Evolutionary conservation across 2,888 invertebrate species (phyloP), one percentile per base, ranked within the genome.

Genomic region (Philonicus albiceps): DNA sequence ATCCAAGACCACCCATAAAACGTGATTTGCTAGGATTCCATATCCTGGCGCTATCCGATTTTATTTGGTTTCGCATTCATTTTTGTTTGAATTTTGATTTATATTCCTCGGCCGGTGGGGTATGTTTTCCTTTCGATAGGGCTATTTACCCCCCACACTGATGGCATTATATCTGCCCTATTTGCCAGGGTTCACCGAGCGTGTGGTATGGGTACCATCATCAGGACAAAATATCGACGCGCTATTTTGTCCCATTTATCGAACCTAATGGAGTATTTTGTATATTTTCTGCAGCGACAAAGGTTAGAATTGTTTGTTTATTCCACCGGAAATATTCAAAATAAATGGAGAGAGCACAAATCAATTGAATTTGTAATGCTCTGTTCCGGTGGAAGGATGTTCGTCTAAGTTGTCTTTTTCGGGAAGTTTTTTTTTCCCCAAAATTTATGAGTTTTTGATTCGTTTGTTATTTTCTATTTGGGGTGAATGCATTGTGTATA

Each of bases 321-420:
- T 83, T 83, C 64, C 83, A 83, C 83, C 83, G 83, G 83, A 83
- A 83, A 72, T 72, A 83, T 83, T 72, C 83, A 37, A 64, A 83
- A 83, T 72, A 83, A 83, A 83, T 83, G 83, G 83, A 83, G 83
- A 83, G 83, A 55, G 55, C 83, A 83, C 72, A 83, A 83, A 83
- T 83, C 83, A 83, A 83, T 83, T 83, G 83, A 72, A 83, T 83
- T 83, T 83, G 83, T 72, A 64, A 64, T 83, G 83, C 49, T 83
- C 40, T 13, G 64, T 83, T 83, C 83, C 83, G 83, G 83, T 83
- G 83, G 83, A 72, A 80, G 83, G 83, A 83, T 83, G 53, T 27
- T 22, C 80, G 11, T 80, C 49, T 80, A 53, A 80, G 49, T 80
- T 80, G 43, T 37, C 78, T 80, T 80, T 49, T 80, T 53, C 64